Evolutionary conservation across 2,888 invertebrate species (phyloP).

Genomic region (Agonopterix subpropinquella): DNA sequence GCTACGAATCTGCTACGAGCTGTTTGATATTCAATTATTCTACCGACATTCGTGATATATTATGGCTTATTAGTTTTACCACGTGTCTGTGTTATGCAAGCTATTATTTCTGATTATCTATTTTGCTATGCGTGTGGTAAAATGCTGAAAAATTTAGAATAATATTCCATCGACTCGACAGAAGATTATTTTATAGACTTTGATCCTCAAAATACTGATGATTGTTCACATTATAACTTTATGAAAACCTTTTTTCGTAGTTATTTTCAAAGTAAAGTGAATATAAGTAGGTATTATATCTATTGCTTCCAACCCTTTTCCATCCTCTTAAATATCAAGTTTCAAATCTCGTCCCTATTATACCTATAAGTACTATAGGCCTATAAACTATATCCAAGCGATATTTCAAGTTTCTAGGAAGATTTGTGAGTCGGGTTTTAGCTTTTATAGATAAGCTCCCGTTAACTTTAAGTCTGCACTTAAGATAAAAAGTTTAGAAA

Average conservation of each 20-base stretch:
- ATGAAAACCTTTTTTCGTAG: not conserved
- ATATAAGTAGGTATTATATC: not conserved
- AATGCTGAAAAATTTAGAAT: too few relatives aligned
- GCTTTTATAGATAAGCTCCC: conserved; percentile 8
- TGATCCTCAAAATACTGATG: too few relatives aligned
- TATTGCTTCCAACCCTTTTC: conserved; percentile 2
- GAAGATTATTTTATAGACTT: too few relatives aligned
- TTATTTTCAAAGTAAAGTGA: not conserved
- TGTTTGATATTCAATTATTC: not conserved
- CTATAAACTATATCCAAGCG: conserved; percentile 8
- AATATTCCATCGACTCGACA: too few relatives aligned
- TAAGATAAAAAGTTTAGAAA: too few relatives aligned
- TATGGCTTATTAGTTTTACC: not conserved
- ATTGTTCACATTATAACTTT: too few relatives aligned
- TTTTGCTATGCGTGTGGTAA: too few relatives aligned
- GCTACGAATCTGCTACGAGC: conserved; percentile 38
- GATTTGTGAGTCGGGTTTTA: conserved; percentile 8
- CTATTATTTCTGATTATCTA: too few relatives aligned
- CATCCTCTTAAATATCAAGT: conserved; percentile 6
- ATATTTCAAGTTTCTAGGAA: conserved; percentile 11
- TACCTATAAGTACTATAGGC: conserved; percentile 6
- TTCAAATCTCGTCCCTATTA: conserved; percentile 11
- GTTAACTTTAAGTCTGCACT: not conserved
- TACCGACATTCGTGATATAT: too few relatives aligned
- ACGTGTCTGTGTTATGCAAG: not conserved